A percentile compares a stretch with the other conserved stretches of the same genome.
Conservation (phyloP, 2,797 vertebrate species). For the Crenuchus spilurus region DNA sequence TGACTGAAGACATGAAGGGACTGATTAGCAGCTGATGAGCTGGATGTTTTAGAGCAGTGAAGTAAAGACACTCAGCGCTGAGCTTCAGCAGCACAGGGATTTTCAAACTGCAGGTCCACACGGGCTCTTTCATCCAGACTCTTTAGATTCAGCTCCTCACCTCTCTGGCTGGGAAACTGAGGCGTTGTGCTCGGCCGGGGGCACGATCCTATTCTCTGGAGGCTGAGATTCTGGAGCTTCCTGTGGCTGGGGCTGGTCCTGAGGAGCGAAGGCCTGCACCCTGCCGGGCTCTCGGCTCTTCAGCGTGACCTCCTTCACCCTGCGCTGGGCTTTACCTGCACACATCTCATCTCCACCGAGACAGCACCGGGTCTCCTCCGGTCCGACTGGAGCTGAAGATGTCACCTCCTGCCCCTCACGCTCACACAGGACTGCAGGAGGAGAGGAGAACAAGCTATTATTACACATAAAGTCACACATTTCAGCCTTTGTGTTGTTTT, state of each 20-base stretch:
- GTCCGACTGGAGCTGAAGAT: not conserved
- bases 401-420: slow-evolving; percentile 11
- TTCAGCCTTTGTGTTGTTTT: too few relatives aligned
- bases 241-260: slow-evolving; percentile 22
- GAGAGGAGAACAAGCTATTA: not conserved
- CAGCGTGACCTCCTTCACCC: slow-evolving; percentile 58
- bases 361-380: not conserved
- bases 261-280: slow-evolving; percentile 60
- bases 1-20: not conserved
- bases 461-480: too few relatives aligned
- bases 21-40: slow-evolving; percentile 23
- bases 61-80: not conserved
- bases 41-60: not conserved
- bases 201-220: slow-evolving; percentile 5
- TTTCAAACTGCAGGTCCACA: not conserved
- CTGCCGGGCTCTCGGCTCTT: slow-evolving; percentile 57
- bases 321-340: slow-evolving; percentile 43
- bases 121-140: not conserved
- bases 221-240: slow-evolving; percentile 4
- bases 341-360: slow-evolving; percentile 3
- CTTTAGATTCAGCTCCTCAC: slow-evolving; percentile 34
- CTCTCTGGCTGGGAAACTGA: slow-evolving; percentile 30
- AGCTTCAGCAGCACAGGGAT: not conserved
- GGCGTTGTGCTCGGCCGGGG: slow-evolving; percentile 3
- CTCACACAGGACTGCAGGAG: not conserved